These are phyloP conservation scores for Tuta absoluta DNA, from an alignment of 2,888 invertebrate species.

Conservation along the genomic window DNA sequence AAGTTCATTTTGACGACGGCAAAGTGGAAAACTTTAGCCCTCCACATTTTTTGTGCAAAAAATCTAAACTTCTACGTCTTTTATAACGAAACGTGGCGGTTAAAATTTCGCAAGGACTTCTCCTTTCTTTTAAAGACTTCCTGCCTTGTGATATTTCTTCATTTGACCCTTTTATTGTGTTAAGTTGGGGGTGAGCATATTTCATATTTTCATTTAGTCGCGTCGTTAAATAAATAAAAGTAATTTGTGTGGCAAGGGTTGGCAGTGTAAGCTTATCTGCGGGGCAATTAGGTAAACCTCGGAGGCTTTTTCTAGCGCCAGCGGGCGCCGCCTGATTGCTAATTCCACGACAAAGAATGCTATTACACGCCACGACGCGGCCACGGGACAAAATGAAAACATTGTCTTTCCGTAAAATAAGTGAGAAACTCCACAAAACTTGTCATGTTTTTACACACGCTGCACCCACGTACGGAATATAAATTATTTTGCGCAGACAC, in stretches of 20 bases:
- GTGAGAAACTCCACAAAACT: slow-evolving; percentile 16
- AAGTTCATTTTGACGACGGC: slow-evolving; percentile 72
- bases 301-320: slow-evolving; percentile 51
- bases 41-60: slow-evolving; percentile 57
- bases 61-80: slow-evolving; percentile 66
- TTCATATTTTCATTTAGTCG: slow-evolving; percentile 61
- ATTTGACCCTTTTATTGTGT: slow-evolving; percentile 41
- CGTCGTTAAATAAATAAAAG: slow-evolving; percentile 65
- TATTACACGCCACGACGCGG: slow-evolving; percentile 55
- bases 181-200: slow-evolving; percentile 40
- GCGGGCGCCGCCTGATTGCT: slow-evolving; percentile 63
- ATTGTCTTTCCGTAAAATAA: slow-evolving; percentile 37
- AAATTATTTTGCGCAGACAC: slow-evolving; percentile 17
- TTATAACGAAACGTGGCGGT: slow-evolving; percentile 59
- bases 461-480: slow-evolving; percentile 29
- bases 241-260: slow-evolving; percentile 60
- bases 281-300: slow-evolving; percentile 69
- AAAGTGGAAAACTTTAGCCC: slow-evolving; percentile 73
- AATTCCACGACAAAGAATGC: slow-evolving; percentile 74
- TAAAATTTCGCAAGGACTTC: slow-evolving; percentile 45
- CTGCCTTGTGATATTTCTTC: slow-evolving; percentile 42
- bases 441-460: slow-evolving; percentile 25
- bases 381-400: slow-evolving; percentile 59
- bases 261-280: slow-evolving; percentile 65
- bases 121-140: slow-evolving; percentile 39